A percentile compares a stretch with the other conserved stretches of the same genome.
phyloP scores from a whole-genome alignment of 2,113 vertebrate species.

The Urocynchramus pylzowi region DNA sequence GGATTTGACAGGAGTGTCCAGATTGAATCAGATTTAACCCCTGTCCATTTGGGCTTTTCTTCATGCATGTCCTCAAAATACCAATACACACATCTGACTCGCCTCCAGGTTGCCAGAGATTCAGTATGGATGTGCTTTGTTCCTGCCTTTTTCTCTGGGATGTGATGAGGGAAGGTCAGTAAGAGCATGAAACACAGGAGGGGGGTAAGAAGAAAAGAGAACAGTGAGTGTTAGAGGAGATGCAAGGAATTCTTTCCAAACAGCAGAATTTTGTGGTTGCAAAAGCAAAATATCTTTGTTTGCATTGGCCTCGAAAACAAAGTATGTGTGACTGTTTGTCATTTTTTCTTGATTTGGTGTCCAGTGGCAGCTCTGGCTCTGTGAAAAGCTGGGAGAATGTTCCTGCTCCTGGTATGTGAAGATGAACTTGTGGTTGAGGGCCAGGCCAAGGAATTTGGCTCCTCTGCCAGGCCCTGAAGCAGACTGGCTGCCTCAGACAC shows the following conservation, averaged over 20 bases:
- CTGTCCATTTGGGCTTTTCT: background rate
- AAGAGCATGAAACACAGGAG: background rate
- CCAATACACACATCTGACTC: background rate
- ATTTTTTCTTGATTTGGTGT: background rate
- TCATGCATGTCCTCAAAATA: background rate
- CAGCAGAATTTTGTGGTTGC: background rate
- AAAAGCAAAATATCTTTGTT: background rate
- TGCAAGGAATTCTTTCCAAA: background rate
- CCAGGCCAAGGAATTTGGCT: slow-evolving; percentile 27
- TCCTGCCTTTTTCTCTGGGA: background rate
- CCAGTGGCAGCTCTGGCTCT: background rate
- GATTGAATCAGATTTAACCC: background rate
- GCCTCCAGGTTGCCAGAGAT: background rate
- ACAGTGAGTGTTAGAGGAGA: background rate
- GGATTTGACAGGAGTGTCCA: rapidly evolving
- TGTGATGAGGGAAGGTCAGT: background rate
- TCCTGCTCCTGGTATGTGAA: background rate
- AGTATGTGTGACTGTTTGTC: background rate
- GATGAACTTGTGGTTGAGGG: background rate
- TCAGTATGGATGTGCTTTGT: background rate
- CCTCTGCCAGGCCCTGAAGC: background rate
- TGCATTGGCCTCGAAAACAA: background rate
- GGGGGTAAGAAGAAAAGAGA: background rate
- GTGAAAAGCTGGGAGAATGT: background rate
- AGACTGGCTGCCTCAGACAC: background rate